These are phyloP conservation scores for Alethe diademata DNA, from an alignment of 2,113 vertebrate species.

Conservation along the genomic window DNA sequence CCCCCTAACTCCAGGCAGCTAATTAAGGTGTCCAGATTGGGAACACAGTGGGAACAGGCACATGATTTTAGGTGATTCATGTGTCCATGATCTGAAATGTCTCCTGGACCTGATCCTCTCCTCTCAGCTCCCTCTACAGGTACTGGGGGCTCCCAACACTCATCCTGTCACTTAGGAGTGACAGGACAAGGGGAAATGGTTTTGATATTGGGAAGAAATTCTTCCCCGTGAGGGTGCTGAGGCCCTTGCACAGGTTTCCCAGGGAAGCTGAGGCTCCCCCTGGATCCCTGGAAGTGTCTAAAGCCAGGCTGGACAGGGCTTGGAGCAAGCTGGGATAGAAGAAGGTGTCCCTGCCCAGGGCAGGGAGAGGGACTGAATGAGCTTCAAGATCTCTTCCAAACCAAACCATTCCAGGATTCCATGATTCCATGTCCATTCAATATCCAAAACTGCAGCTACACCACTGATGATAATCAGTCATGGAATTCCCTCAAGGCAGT, in stretches of 20 bases:
- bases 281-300: not conserved
- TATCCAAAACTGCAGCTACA: not conserved
- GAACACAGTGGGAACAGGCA: not conserved
- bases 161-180: not conserved
- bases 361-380: not conserved
- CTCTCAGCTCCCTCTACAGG: not conserved
- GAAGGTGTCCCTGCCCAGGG: not conserved
- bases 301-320: rapidly evolving
- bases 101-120: not conserved
- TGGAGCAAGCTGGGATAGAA: not conserved
- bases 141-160: not conserved
- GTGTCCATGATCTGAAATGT: not conserved
- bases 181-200: not conserved
- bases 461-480: not conserved
- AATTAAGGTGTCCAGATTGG: not conserved
- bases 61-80: not conserved
- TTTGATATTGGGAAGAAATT: not conserved
- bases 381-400: not conserved
- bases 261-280: not conserved
- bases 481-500: not conserved
- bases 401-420: not conserved
- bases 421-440: not conserved
- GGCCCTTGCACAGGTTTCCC: not conserved
- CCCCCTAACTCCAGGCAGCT: not conserved
- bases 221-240: not conserved